phyloP scores from a whole-genome alignment of 2,113 vertebrate species.

The Strix uralensis region DNA sequence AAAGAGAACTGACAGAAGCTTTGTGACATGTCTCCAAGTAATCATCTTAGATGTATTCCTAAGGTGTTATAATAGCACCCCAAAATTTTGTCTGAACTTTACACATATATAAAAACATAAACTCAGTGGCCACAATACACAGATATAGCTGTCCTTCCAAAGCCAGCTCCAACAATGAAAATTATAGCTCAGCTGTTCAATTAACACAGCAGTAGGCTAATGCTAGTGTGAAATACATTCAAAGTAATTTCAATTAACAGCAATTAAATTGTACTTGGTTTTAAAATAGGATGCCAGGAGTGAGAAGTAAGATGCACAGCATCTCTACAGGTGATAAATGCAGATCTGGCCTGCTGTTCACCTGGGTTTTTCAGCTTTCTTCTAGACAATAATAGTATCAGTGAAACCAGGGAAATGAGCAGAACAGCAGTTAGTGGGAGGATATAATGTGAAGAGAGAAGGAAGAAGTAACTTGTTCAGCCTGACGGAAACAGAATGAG shows the following conservation, averaged over 20 bases:
- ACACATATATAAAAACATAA: not conserved
- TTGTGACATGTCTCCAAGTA: not conserved
- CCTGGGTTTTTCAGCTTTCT: not conserved
- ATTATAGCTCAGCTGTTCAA: not conserved
- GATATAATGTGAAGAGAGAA: not conserved
- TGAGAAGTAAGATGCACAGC: not conserved
- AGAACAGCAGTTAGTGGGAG: not conserved
- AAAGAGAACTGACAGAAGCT: not conserved
- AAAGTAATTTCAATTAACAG: conserved; percentile 13
- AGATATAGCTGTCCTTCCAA: not conserved
- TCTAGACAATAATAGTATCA: not conserved
- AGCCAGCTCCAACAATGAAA: not conserved
- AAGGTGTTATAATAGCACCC: not conserved
- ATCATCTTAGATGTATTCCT: not conserved
- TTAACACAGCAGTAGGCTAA: not conserved
- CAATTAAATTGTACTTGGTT: not conserved
- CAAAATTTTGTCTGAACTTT: not conserved
- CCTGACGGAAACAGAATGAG: not conserved
- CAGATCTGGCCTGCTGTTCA: not conserved
- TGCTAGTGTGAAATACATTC: not conserved
- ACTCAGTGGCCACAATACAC: not conserved
- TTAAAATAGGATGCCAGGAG: not conserved
- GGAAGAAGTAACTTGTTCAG: not conserved
- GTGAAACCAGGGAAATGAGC: not conserved
- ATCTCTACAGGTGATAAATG: not conserved